A percentile compares a stretch with the other conserved stretches of the same genome.
These are phyloP conservation scores for Erebia palarica DNA, from an alignment of 2,888 invertebrate genomes.

Conservation along the genomic window DNA sequence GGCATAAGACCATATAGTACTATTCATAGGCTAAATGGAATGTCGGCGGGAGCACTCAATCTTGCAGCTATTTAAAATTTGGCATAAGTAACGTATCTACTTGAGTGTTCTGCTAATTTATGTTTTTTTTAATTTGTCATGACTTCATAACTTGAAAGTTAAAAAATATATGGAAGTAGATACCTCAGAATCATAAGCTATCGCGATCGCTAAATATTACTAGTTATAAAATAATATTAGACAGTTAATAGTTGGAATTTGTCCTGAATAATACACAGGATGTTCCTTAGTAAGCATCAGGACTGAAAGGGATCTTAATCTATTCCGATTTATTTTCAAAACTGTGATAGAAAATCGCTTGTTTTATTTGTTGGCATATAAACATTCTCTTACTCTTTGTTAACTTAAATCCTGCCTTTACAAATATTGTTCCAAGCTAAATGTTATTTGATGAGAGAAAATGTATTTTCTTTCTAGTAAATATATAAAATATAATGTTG, in stretches of 20 bases:
- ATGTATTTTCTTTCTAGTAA: neutral
- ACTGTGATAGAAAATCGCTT: no score
- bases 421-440: slow-evolving; percentile 9
- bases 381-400: neutral
- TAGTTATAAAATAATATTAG: no score
- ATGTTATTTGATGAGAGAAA: slow-evolving; percentile 5
- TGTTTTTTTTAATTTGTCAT: slow-evolving; percentile 1
- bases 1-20: neutral
- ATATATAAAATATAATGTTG: neutral
- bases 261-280: no score
- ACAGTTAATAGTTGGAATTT: no score
- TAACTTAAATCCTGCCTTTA: slow-evolving; percentile 1
- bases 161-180: no score
- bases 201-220: no score
- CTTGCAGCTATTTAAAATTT: neutral
- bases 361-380: neutral
- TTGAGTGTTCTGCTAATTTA: neutral
- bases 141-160: no score
- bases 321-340: no score
- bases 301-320: no score
- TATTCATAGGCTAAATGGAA: slow-evolving; percentile 3
- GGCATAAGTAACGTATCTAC: slow-evolving; percentile 2
- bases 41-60: neutral
- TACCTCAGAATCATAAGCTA: no score
- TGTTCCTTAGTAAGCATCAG: no score